Conservation (phyloP, 2,888 invertebrate species). For the Rhagium mordax region DNA sequence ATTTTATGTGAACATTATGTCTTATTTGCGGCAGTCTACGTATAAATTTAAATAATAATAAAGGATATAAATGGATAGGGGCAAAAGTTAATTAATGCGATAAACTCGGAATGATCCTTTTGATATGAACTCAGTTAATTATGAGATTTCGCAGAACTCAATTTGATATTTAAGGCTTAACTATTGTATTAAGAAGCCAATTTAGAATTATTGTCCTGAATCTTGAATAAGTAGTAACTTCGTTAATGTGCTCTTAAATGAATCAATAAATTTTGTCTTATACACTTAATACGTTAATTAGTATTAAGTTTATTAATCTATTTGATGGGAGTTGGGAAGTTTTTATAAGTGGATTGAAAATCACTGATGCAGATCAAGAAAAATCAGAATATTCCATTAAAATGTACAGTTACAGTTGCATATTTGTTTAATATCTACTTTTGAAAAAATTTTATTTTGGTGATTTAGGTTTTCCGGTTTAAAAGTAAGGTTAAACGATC, state of each 20-base stretch:
- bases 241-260: slow-evolving; percentile 14
- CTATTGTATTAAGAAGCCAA: slow-evolving; percentile 29
- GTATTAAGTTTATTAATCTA: not conserved
- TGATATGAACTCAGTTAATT: slow-evolving; percentile 31
- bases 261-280: not conserved
- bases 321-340: too few species aligned
- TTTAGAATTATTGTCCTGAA: slow-evolving; percentile 24
- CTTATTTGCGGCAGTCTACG: not conserved
- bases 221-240: slow-evolving; percentile 16
- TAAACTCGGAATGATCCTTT: slow-evolving; percentile 29
- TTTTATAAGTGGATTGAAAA: not conserved
- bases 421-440: not conserved
- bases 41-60: slow-evolving; percentile 26
- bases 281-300: not conserved
- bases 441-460: too few species aligned
- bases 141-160: slow-evolving; percentile 18
- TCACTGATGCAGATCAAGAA: not conserved
- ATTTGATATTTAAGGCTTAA: slow-evolving; percentile 28
- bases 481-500: too few species aligned
- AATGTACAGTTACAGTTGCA: too few species aligned
- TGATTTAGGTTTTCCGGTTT: too few species aligned
- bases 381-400: too few species aligned
- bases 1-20: not conserved
- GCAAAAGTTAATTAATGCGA: slow-evolving; percentile 32
- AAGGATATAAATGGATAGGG: slow-evolving; percentile 22